Evolutionary conservation across 2,888 invertebrate genomes (phyloP).

Genomic region (Rhabditophanes sp.): DNA sequence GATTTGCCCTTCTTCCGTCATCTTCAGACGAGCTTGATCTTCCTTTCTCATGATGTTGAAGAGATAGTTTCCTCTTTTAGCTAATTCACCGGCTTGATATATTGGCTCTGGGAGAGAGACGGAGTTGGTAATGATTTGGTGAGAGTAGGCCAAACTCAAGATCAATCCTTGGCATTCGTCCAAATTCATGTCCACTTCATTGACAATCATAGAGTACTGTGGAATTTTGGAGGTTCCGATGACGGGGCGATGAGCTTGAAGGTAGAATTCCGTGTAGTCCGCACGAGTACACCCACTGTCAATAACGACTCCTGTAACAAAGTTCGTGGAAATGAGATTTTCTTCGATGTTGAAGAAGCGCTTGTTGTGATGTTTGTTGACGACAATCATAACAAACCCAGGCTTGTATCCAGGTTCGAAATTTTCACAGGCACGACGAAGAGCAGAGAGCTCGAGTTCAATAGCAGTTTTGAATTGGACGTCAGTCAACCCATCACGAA

Average conservation of each 20-base stretch:
- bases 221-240: slow-evolving; percentile 17
- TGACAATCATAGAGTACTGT: slow-evolving; percentile 11
- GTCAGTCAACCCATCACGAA: slow-evolving; percentile 16
- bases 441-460: slow-evolving; percentile 6
- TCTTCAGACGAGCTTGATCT: too few relatives aligned
- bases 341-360: slow-evolving; percentile 10
- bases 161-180: slow-evolving; percentile 12
- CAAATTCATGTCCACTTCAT: slow-evolving; percentile 9
- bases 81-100: slow-evolving; percentile 12
- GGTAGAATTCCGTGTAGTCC: slow-evolving; percentile 11
- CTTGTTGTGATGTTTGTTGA: slow-evolving; percentile 12
- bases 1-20: too few relatives aligned
- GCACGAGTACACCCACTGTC: slow-evolving; percentile 9
- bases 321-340: too few relatives aligned
- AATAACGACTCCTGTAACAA: slow-evolving; percentile 10
- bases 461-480: slow-evolving; percentile 13
- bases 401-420: background rate
- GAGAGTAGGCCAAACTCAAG: slow-evolving; percentile 8
- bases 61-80: slow-evolving; percentile 12
- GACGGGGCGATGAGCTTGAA: slow-evolving; percentile 11
- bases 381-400: slow-evolving; percentile 14
- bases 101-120: slow-evolving; percentile 11
- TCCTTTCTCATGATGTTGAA: too few relatives aligned
- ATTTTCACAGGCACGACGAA: slow-evolving; percentile 3
- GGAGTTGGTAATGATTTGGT: slow-evolving; percentile 10